phyloP scores from a whole-genome alignment of 1,140 invertebrate genomes.

The Drosophila nasuta region DNA sequence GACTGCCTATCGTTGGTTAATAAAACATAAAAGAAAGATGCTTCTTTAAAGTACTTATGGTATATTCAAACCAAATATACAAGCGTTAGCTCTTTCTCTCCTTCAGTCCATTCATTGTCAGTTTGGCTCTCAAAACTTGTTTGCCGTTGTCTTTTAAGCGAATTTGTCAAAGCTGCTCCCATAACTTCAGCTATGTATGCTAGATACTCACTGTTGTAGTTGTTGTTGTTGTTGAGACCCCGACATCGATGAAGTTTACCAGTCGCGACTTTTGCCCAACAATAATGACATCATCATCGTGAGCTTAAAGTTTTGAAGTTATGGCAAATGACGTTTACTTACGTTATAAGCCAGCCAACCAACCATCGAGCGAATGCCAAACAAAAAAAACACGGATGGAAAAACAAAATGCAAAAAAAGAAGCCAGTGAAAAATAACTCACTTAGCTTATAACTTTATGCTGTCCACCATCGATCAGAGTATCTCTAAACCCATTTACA shows the following conservation, averaged over 20 bases:
- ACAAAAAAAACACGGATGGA: neutral
- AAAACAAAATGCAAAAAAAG: conserved; percentile 25
- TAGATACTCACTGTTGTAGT: conserved; percentile 15
- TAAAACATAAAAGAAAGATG: conserved; percentile 25
- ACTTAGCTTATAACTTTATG: conserved; percentile 20
- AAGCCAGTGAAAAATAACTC: conserved; percentile 12
- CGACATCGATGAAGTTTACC: conserved; percentile 62
- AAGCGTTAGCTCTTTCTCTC: neutral
- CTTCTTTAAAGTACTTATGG: neutral
- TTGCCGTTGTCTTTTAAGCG: conserved; percentile 62
- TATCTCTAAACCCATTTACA: conserved; percentile 33
- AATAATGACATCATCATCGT: conserved; percentile 80
- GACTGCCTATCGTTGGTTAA: conserved; percentile 40
- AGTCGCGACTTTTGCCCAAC: conserved; percentile 51
- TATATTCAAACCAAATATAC: conserved; percentile 9
- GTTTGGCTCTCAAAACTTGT: conserved; percentile 64
- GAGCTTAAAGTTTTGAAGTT: conserved; percentile 75
- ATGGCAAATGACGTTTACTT: conserved; percentile 76
- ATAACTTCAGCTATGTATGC: conserved; percentile 60
- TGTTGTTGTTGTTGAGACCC: conserved; percentile 15
- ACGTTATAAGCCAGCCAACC: conserved; percentile 26
- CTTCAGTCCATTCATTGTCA: conserved; percentile 9
- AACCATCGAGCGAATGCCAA: conserved; percentile 17
- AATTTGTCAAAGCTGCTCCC: conserved; percentile 79
- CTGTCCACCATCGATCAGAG: conserved; percentile 19